Conservation (phyloP, 2,888 invertebrate species). For the Dinocampus coccinellae region DNA sequence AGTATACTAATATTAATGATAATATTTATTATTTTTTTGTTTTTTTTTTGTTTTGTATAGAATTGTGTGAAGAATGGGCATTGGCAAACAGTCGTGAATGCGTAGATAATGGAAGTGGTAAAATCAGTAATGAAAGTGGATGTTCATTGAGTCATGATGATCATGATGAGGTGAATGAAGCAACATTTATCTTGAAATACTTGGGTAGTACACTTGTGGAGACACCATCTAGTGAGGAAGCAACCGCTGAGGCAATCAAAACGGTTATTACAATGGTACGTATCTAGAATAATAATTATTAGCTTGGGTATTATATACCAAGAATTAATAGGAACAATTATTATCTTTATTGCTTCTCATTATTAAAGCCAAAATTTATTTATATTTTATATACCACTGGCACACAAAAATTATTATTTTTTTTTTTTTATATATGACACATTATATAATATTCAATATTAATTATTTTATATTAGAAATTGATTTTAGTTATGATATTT, state of each 20-base stretch:
- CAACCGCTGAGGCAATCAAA: conserved; percentile 86
- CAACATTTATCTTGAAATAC: conserved; percentile 78
- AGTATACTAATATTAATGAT: no score
- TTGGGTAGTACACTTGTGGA: conserved; percentile 84
- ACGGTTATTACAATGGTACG: conserved; percentile 77
- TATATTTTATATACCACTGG: not conserved
- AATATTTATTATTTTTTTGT: no score
- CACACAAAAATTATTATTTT: no score
- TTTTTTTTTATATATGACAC: no score
- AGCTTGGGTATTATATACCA: not conserved
- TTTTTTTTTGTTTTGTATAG: conserved; percentile 69
- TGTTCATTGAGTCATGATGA: conserved; percentile 57
- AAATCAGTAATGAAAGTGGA: conserved; percentile 56
- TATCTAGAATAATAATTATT: conserved; percentile 33
- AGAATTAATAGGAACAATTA: conserved; percentile 10
- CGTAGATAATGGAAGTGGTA: conserved; percentile 71
- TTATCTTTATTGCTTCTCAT: not conserved
- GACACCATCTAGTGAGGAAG: conserved; percentile 80
- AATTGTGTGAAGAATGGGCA: conserved; percentile 78
- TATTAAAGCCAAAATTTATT: not conserved
- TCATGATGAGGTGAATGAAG: conserved; percentile 67
- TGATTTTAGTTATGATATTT: no score
- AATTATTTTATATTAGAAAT: no score
- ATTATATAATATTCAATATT: no score
- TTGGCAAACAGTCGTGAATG: conserved; percentile 76